Evolutionary conservation across 2,888 invertebrate genomes (phyloP).

Genomic region (Yponomeuta plumbellus): DNA sequence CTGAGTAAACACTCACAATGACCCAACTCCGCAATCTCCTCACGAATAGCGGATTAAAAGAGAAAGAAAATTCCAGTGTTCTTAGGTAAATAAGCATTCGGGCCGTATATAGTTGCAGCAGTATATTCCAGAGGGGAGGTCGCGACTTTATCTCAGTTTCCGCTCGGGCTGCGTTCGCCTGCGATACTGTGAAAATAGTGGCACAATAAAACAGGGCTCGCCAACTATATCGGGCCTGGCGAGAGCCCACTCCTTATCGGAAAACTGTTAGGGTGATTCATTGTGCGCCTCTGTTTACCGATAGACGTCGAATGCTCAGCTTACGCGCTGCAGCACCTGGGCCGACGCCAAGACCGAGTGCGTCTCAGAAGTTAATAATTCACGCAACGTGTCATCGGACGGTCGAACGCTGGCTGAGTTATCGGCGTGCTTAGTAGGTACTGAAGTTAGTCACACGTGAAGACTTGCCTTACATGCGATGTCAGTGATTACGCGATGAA

Average conservation of each 20-base stretch:
- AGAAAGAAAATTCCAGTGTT: conserved; percentile 6
- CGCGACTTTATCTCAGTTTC: conserved; percentile 70
- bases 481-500: neutral
- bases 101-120: conserved; percentile 8
- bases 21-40: conserved; percentile 5
- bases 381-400: neutral
- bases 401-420: neutral
- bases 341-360: neutral
- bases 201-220: conserved; percentile 65
- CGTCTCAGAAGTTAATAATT: neutral
- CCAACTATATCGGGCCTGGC: conserved; percentile 50
- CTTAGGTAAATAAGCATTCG: conserved; percentile 3
- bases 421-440: neutral
- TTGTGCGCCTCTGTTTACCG: conserved; percentile 31
- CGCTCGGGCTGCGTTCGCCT: conserved; percentile 60
- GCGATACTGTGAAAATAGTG: conserved; percentile 70
- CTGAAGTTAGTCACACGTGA: neutral
- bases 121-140: conserved; percentile 32
- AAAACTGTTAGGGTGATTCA: conserved; percentile 70
- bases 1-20: conserved; percentile 1
- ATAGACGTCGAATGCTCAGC: conserved; percentile 11
- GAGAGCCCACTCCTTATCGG: conserved; percentile 53
- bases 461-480: neutral
- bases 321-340: conserved; percentile 6
- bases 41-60: conserved; percentile 11